A percentile compares a stretch with the other conserved stretches of the same genome.
Conservation (phyloP, 2,797 vertebrate genomes). For the Babyrousa celebensis region DNA sequence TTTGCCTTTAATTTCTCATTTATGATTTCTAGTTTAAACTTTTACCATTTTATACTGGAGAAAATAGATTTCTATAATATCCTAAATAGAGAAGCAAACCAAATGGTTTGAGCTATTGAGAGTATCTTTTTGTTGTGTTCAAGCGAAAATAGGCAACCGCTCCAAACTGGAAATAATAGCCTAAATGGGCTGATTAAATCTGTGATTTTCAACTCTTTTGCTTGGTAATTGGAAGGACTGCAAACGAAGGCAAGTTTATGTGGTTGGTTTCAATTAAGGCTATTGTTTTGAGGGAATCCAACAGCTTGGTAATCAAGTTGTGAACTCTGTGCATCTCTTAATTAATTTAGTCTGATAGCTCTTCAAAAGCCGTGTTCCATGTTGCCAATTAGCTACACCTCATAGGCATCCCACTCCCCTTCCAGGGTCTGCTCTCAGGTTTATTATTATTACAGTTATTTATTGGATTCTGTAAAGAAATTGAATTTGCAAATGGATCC, state of each 20-base stretch:
- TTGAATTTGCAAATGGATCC: conserved; percentile 52
- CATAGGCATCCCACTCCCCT: background rate
- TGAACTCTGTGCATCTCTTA: conserved; percentile 49
- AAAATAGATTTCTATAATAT: conserved; percentile 68
- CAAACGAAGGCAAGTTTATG: conserved; percentile 63
- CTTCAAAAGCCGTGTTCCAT: conserved; percentile 54
- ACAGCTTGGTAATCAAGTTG: conserved; percentile 57
- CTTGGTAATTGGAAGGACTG: conserved; percentile 53
- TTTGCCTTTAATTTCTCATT: conserved; percentile 60
- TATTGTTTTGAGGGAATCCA: conserved; percentile 68
- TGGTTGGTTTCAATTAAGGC: conserved; percentile 63
- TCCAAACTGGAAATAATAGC: conserved; percentile 45
- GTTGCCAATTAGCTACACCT: conserved; percentile 34
- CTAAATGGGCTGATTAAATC: conserved; percentile 49
- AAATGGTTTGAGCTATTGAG: conserved; percentile 43
- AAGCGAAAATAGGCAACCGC: conserved; percentile 43
- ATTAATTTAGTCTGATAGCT: conserved; percentile 68
- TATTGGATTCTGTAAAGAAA: conserved; percentile 46
- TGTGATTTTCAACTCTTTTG: conserved; percentile 49
- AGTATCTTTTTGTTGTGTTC: conserved; percentile 46
- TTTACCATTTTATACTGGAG: conserved; percentile 55
- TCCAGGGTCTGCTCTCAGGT: background rate
- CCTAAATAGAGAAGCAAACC: conserved; percentile 9
- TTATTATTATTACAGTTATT: conserved; percentile 16
- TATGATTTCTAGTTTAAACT: conserved; percentile 42